Evolutionary conservation across 2,113 vertebrate genomes (phyloP), one percentile per base, ranked within the genome.

Genomic region (Oryzias woworae): DNA sequence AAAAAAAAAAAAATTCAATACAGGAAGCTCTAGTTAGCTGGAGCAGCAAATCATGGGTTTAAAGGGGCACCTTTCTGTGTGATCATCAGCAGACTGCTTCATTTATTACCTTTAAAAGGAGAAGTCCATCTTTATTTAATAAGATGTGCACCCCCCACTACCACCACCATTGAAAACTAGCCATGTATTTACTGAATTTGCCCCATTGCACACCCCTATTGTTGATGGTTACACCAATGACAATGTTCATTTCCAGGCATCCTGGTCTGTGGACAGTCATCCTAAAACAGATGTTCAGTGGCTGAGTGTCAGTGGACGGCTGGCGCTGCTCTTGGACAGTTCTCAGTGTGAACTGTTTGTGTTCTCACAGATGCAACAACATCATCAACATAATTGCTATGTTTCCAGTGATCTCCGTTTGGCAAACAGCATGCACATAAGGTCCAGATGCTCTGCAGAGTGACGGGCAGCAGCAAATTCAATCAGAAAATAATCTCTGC

Each of bases 251-350:
- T 85, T 87, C 82, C 77, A 83, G 75, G 81, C 83, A 73, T 77
- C 85, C 76, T 86, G 86, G 85, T 75, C 80, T 84, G 78, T 72
- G 66, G 83, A 81, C 85, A 82, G 82, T 77, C 70, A 68, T 84
- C 81, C 86, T 82, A 84, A 83, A 88, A 79, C 85, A 86, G 82
- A 88, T 88, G 83, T 86, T 68, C 55, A 82, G 84, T 80, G 64
- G 73, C 50, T 56, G 78, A 58, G 78, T 55, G 84, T 77, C 22
- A 26, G 67, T 65, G 77, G 71, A 72, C 80, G 66, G 8, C 53
- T 59, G 73, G 58, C 67, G 73, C 72, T 77, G 70, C 75, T 83
- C 47, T 64, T 64, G 62, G 73, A 68, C 62, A 53, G 15, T 45
- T 50, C 57, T 66, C 60, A n/a, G 20, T 47, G 60, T 62, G 54